Base-by-base conservation (phyloP, 2,113 vertebrate species). In the Carassius auratus region DNA sequence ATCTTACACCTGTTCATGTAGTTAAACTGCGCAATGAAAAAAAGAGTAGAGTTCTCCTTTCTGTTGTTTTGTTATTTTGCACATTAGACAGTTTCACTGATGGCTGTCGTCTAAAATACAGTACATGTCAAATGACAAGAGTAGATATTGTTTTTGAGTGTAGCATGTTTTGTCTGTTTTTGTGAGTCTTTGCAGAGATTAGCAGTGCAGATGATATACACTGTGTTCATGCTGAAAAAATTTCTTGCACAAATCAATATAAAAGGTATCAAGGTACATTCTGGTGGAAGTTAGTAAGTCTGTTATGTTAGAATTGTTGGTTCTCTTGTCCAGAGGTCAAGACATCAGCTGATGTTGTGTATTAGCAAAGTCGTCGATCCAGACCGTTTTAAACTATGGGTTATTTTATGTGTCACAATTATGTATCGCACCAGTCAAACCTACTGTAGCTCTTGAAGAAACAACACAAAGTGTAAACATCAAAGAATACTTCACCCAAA, bases 171-270 rank as follows among this genome's bases (percentile, higher is more conserved):
- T 48, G 42, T 74, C 55, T 86, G 48, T 68, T 52, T 62, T n/a
- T 30, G 71, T 62, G 66, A 23, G 81, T 85, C 88, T 62, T 71
- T 19, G 76, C 81, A 86, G 83, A 90, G 87, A 85, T 89, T 81
- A 90, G 86, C 86, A 76, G 87, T 89, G 91, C 92, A 92, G 92
- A 93, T 93, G 92, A 89, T 88, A 86, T 92, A 92, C 93, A 93
- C 93, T 92, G 90, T 91, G 87, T 91, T 92, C 84, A 91, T 15
- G 61, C 0, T 82, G 80, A 55, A 48, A 10, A 12, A 48, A 48
- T 48, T 88, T 84, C 86, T 84, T 85, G 83, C 90, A 91, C 89
- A 89, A 86, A 89, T 82, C 74, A 84, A 86, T 50, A 48, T 83
- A 82, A 84, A 30, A 74, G 89, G 83, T 84, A 88, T 88, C 50